phyloP scores from a whole-genome alignment of 2,797 vertebrate genomes.

The Pteronotus mesoamericanus region DNA sequence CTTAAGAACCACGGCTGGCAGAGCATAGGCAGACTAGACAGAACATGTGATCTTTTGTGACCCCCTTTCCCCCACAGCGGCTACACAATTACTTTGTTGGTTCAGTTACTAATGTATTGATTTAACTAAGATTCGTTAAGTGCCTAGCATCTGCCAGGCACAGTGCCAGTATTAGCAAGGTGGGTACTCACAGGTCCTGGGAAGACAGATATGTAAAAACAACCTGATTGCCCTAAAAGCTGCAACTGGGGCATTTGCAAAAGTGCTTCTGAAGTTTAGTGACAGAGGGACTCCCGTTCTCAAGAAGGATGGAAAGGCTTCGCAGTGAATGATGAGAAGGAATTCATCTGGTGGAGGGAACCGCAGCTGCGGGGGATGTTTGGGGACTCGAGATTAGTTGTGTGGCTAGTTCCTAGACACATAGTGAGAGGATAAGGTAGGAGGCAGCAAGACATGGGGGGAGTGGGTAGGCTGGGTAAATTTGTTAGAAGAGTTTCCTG shows the following conservation, averaged over 20 bases:
- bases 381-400: neutral
- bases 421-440: neutral
- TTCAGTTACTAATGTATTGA: neutral
- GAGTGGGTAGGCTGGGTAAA: neutral
- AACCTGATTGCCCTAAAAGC: neutral
- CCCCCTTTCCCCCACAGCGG: rapidly evolving
- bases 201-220: neutral
- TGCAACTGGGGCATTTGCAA: neutral
- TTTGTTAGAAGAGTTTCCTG: neutral
- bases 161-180: neutral
- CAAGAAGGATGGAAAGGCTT: neutral
- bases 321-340: neutral
- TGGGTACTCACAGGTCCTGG: neutral
- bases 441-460: neutral
- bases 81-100: neutral
- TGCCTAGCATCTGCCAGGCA: neutral
- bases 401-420: neutral
- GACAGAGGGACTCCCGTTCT: neutral
- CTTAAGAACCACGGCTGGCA: neutral
- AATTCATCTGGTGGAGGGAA: neutral
- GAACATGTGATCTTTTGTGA: neutral
- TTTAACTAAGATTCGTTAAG: neutral
- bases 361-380: neutral
- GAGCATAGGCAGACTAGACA: neutral
- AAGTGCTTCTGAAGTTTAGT: neutral